Base-by-base conservation (phyloP, 2,888 invertebrate genomes). In the Andrena hattorfiana region DNA sequence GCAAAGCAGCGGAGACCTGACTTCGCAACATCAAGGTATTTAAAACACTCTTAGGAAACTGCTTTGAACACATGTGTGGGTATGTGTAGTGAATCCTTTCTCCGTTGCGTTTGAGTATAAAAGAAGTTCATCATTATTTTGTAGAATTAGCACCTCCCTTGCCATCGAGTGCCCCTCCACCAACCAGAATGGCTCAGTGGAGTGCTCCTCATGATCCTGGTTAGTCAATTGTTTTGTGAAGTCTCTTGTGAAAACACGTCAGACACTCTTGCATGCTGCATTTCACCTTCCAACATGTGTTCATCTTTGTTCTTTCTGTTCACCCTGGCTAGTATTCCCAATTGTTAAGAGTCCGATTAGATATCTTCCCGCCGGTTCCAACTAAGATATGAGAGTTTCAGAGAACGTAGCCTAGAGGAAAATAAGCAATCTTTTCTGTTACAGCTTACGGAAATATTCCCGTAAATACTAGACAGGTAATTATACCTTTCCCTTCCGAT, bases 131-230 rank as follows among this genome's bases (percentile, higher is more conserved):
- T 88, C 60, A 77, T 85, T 87, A 85, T 92, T 91, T 93, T 94
- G 93, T 95, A 94, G 95, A 95, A 94, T 94, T 95, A 92, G 95
- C 95, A 89, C 96, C 95, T 88, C 95, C 96, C 81, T 94, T 96
- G 91, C 96, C 96, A 90, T 94, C 95, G 90, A 95, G 94, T 83
- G 95, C 95, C 85, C 95, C 95, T 83, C 95, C 95, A 82, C 94
- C 94, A 80, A 90, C 92, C 85, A 92, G 92, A 90, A 91, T 89
- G 87, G 87, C 89, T 84, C 92, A 93, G 69, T 92, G 93, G 93
- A 92, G 91, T 87, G 91, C 87, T 83, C 86, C 92, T 84, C 92
- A 91, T 83, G 92, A 94, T 90, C 90, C 92, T 83, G 94, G 94
- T 93, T 88, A 93, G 93, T 93, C 89, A 83, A 42, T 85, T 87